Conservation (phyloP, 1,140 invertebrate genomes). For the Augochlora pura region DNA sequence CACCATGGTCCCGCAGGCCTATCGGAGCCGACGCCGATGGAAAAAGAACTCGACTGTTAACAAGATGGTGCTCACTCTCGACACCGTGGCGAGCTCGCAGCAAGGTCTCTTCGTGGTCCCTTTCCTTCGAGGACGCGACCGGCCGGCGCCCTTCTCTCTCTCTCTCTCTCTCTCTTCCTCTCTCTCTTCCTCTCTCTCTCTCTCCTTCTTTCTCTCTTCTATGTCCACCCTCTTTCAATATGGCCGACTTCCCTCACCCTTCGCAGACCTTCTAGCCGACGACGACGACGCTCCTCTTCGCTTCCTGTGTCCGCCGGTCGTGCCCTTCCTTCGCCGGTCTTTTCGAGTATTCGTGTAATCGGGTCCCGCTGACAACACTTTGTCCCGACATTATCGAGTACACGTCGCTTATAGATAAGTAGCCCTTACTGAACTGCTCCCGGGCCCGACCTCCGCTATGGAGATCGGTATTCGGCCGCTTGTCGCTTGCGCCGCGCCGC, state of each 20-base stretch:
- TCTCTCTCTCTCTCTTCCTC: constrained; percentile 36
- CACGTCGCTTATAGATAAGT: constrained; percentile 71
- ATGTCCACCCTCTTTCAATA: constrained; percentile 74
- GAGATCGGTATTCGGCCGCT: neutral
- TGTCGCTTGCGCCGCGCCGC: neutral
- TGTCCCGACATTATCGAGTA: constrained; percentile 76
- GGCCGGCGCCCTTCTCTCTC: constrained; percentile 64
- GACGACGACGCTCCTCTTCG: constrained; percentile 12
- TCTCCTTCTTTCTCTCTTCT: constrained; percentile 33
- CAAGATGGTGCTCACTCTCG: constrained; percentile 78
- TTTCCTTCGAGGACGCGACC: constrained; percentile 66
- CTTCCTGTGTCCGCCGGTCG: constrained; percentile 30
- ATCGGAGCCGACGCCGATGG: constrained; percentile 76
- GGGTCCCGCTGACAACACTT: constrained; percentile 66
- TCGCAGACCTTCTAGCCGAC: constrained; percentile 47
- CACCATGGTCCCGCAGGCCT: constrained; percentile 75
- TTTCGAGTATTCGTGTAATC: constrained; percentile 67
- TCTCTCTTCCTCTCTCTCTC: constrained; percentile 16
- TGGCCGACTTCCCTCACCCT: constrained; percentile 72
- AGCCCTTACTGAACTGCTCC: constrained; percentile 65
- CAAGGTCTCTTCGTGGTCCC: constrained; percentile 52
- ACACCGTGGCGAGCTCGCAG: constrained; percentile 64
- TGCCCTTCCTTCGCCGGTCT: constrained; percentile 32
- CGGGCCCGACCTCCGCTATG: constrained; percentile 40
- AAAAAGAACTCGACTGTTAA: constrained; percentile 78